Evolutionary conservation across 2,797 vertebrate species (phyloP), one percentile per base, ranked within the genome.

Genomic region (Halcyon badia): DNA sequence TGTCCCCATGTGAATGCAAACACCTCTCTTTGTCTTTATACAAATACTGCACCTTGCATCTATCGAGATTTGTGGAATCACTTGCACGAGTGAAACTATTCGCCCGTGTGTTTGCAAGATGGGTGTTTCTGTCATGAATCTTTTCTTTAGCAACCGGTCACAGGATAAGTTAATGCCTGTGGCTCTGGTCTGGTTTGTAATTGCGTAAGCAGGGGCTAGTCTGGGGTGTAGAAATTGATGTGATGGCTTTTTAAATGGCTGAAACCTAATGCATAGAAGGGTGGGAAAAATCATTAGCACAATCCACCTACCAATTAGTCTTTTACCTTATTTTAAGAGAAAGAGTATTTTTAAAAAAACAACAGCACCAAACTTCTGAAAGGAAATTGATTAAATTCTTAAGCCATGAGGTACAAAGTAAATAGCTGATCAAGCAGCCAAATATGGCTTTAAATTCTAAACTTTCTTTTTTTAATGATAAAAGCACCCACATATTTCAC

Each of bases 341-440:
- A 95, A 91, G 46, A 42, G 37, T 14, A 9, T 90, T 4, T 28
- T 39, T 30, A 4, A 14, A 57, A 57, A 39, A 35, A 21, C 9
- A 62, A 24, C 25, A 75, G 64, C 5, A n/a, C n/a, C n/a, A 73
- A 61, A 30, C 49, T 90, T 87, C 81, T 2, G 0, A 85, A 61
- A 95, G 96, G 95, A 97, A 97, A 73, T 92, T 77, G 93, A 92
- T 94, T 75, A 95, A 87, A 96, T 98, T 96, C 96, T 92, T 96
- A 71, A 89, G 65, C 31, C n/a, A 41, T 94, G 92, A 94, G 82
- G 91, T 94, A 72, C 31, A 76, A 93, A 93, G 57, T 73, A 94
- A 97, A 84, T 62, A 94, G 37, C 19, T 79, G 77, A 94, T 87
- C 31, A 21, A 89, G 84, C 46, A 90, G 72, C 96, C 97, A 97